Conservation (phyloP, 2,113 vertebrate species). For the Neotoma lepida region DNA sequence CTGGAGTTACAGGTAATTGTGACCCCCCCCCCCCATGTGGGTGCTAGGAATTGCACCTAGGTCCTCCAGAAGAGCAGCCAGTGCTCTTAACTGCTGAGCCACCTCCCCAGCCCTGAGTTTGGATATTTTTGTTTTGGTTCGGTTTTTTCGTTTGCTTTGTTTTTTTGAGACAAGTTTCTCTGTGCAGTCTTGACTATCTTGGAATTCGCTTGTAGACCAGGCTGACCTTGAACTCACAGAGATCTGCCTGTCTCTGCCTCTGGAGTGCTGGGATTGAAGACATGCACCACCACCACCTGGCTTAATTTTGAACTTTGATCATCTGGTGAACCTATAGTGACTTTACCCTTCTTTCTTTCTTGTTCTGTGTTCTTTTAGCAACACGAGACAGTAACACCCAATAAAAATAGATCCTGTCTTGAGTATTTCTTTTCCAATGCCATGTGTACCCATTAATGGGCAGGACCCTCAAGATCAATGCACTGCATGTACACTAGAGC, state of each 20-base stretch:
- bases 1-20: not conserved
- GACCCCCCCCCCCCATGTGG: not conserved
- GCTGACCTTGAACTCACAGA: not conserved
- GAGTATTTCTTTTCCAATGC: not conserved
- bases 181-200: too few relatives aligned
- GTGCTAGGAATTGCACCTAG: too few relatives aligned
- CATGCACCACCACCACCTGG: not conserved
- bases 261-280: not conserved
- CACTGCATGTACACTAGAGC: not conserved
- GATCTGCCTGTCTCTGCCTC: not conserved
- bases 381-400: not conserved
- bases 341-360: slow-evolving; percentile 33
- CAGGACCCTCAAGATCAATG: not conserved
- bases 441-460: not conserved
- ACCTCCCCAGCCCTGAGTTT: not conserved
- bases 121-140: too few relatives aligned
- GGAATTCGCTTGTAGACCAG: not conserved
- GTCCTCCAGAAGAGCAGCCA: not conserved
- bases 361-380: slow-evolving; percentile 17
- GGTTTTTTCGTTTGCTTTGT: too few relatives aligned
- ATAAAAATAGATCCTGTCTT: not conserved
- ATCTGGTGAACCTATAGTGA: not conserved
- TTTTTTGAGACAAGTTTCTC: not conserved
- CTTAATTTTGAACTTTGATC: not conserved
- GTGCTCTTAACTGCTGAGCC: not conserved